Evolutionary conservation across 2,888 invertebrate species (phyloP).

Genomic region (Cataglyphis livida): DNA sequence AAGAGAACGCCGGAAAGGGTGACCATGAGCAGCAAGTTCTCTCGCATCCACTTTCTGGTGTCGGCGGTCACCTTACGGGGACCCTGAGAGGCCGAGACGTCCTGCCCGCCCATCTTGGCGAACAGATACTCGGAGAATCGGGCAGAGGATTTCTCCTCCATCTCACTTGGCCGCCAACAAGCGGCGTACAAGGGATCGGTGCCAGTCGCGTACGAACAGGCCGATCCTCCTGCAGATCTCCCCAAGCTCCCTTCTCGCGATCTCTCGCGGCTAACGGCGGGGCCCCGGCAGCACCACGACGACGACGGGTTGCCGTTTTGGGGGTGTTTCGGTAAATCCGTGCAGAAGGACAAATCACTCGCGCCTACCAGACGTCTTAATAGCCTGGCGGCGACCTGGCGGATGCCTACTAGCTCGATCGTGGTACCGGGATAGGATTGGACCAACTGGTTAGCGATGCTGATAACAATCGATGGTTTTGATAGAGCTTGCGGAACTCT

Average conservation of each 20-base stretch:
- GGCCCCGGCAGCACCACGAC: slow-evolving; percentile 84
- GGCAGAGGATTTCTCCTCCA: slow-evolving; percentile 85
- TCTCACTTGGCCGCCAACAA: slow-evolving; percentile 81
- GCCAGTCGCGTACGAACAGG: slow-evolving; percentile 70
- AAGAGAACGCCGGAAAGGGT: slow-evolving; percentile 93
- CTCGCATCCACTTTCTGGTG: slow-evolving; percentile 89
- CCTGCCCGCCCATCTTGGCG: slow-evolving; percentile 90
- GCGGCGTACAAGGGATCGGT: slow-evolving; percentile 71
- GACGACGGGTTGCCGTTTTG: slow-evolving; percentile 86
- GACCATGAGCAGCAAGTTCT: slow-evolving; percentile 92
- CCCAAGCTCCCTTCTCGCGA: slow-evolving; percentile 81
- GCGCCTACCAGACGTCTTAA: slow-evolving; percentile 81
- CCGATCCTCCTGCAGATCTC: slow-evolving; percentile 75
- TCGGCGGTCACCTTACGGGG: slow-evolving; percentile 89
- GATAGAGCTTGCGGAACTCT: slow-evolving; percentile 15
- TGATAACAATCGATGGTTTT: slow-evolving; percentile 10
- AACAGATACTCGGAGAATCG: slow-evolving; percentile 92
- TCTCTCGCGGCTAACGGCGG: slow-evolving; percentile 85
- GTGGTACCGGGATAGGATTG: slow-evolving; percentile 74
- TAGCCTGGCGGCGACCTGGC: slow-evolving; percentile 81
- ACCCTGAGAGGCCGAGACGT: slow-evolving; percentile 87
- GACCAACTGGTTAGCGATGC: slow-evolving; percentile 29
- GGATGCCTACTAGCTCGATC: slow-evolving; percentile 81
- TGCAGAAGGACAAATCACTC: slow-evolving; percentile 83
- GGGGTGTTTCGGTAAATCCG: slow-evolving; percentile 84